Percentiles rank a stretch among this genome's conserved stretches.
Conservation (phyloP, 2,113 vertebrate genomes). For the Piaya cayana region DNA sequence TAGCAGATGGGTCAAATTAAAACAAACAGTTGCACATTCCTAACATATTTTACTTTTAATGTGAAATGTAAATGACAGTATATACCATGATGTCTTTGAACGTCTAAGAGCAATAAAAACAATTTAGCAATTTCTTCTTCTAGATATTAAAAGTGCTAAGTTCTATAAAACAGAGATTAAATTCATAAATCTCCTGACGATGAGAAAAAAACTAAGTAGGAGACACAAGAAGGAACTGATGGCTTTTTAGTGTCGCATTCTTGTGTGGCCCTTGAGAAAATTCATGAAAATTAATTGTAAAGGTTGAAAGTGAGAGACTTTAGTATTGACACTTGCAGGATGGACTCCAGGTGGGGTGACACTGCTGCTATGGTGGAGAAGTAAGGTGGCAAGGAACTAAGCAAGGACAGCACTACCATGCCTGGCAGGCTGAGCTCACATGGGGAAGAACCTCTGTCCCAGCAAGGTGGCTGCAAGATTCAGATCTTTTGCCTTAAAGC, state of each 20-base stretch:
- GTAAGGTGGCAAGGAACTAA: background rate
- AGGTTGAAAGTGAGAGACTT: background rate
- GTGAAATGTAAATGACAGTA: constrained; percentile 79
- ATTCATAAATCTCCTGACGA: constrained; percentile 68
- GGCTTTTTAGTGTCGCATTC: background rate
- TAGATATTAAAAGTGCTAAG: constrained; percentile 69
- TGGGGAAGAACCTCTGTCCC: background rate
- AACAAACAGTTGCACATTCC: constrained; percentile 75
- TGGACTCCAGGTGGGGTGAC: background rate
- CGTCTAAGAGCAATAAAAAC: constrained; percentile 68
- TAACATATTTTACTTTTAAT: constrained; percentile 75
- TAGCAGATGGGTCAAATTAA: constrained; percentile 79
- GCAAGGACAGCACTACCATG: rapidly evolving
- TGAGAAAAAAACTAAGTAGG: constrained; percentile 28
- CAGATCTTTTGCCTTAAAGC: background rate
- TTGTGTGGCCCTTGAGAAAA: background rate
- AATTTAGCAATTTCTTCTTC: constrained; percentile 44
- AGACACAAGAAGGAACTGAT: background rate
- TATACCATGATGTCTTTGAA: constrained; percentile 64
- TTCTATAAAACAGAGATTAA: constrained; percentile 65
- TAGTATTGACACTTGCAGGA: background rate
- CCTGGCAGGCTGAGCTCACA: background rate
- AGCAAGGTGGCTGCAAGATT: background rate
- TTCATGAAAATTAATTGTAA: constrained; percentile 35
- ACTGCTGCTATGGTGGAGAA: background rate